These are phyloP conservation scores for Condylura cristata DNA, from an alignment of 2,113 vertebrate species.

Conservation along the genomic window DNA sequence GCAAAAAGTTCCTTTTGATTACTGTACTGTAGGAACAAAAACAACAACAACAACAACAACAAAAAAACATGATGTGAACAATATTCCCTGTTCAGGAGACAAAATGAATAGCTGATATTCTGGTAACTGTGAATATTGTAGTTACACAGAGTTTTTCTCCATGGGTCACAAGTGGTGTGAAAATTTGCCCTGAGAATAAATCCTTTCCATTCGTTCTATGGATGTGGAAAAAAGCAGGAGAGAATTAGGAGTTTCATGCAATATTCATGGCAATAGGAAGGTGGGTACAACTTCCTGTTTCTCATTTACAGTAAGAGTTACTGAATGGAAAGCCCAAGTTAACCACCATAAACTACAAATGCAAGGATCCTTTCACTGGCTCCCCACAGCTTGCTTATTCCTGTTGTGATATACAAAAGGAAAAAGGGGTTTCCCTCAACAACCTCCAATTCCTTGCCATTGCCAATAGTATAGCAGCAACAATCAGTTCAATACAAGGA, in stretches of 20 bases:
- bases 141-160: not conserved
- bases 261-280: not conserved
- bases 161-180: not conserved
- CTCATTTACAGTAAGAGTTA: not conserved
- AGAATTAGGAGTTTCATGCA: not conserved
- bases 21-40: not conserved
- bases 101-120: not conserved
- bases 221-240: not conserved
- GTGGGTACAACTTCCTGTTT: not conserved
- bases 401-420: not conserved
- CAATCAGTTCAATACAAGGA: not conserved
- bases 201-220: not conserved
- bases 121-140: not conserved
- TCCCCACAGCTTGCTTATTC: not conserved
- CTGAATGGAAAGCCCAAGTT: slow-evolving; percentile 15
- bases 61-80: not conserved
- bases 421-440: not conserved
- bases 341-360: not conserved
- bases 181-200: not conserved
- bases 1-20: not conserved
- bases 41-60: too few relatives aligned
- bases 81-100: not conserved
- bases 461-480: not conserved
- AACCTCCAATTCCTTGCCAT: not conserved
- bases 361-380: not conserved